Base-by-base conservation (phyloP, 2,888 invertebrate genomes). In the Reticulitermes lucifugus region DNA sequence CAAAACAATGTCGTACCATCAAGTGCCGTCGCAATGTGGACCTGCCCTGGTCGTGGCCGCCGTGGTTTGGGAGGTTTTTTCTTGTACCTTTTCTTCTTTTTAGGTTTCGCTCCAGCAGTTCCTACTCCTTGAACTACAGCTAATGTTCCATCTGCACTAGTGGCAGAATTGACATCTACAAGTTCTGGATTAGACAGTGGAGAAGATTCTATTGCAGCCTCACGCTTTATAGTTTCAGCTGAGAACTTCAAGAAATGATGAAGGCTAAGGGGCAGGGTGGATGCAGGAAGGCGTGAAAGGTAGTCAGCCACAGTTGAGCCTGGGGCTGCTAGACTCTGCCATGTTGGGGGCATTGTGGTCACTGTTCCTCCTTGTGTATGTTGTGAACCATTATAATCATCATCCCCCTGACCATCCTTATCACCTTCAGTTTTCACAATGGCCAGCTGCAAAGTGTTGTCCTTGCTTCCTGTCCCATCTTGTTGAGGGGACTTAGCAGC, bases 11-110 rank as follows among this genome's bases (percentile, higher is more conserved):
- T 94, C 0, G 95, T 94, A 25, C 96, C 96, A 89, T 96, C 96
- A 0, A 95, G 90, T 0, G 95, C 95, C 0, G 94, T 94, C 0
- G 96, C 94, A 85, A 96, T 96, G 88, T 95, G 93, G 25, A 96
- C 95, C 90, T 95, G 95, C 0, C 96, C 96, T 0, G 96, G 96
- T 91, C 95, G 95, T n/a, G 96, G 96, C 88, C 94, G 94, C 89
- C 95, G 94, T 0, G 96, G 95, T 89, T 95, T 95, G 2, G 95
- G 94, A 0, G 95, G 94, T 90, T 96, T 96, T 91, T 96, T 96
- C 92, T 96, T 96, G 90, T 95, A 95, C 89, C 95, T 95, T 91
- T 96, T 95, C 92, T 96, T 96, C 90, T 95, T 95, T 89, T 95
- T 95, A 9, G 91, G 90, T 85, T 87, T 87, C 9, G 55, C 83